Percentiles rank a stretch among this genome's conserved stretches.
These are phyloP conservation scores for Macrobrachium nipponense DNA, from an alignment of 1,140 invertebrate species.

Conservation along the genomic window DNA sequence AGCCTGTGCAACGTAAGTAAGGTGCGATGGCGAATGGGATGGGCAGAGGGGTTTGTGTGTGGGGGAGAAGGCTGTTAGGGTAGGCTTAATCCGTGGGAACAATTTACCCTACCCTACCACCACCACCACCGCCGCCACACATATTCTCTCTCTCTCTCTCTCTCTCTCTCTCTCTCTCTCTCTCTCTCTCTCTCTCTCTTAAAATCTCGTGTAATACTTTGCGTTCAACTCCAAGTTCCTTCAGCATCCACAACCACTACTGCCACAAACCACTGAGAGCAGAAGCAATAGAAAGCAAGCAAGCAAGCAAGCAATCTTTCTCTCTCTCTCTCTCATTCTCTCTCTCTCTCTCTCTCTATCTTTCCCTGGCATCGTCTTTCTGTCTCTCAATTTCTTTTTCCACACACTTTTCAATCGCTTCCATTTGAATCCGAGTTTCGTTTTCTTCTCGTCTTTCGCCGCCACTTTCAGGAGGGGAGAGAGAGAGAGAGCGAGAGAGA, in stretches of 20 bases:
- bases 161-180: too few species aligned
- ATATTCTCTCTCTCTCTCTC: too few species aligned
- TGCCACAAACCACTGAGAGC: too few species aligned
- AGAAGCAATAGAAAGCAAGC: background rate
- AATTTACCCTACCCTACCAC: constrained; percentile 17
- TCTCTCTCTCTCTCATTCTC: background rate
- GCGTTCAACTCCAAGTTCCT: too few species aligned
- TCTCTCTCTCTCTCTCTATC: background rate
- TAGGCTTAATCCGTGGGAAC: constrained; percentile 19
- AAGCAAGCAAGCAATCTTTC: background rate
- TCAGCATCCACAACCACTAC: too few species aligned
- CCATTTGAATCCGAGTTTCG: too few species aligned
- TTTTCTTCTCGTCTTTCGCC: too few species aligned
- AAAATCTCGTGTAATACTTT: too few species aligned
- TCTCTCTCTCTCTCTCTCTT: too few species aligned
- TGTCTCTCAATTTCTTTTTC: background rate
- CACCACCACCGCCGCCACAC: constrained; percentile 1
- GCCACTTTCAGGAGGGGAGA: too few species aligned
- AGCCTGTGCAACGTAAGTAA: constrained; percentile 57
- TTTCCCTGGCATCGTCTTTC: background rate
- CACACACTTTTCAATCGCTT: background rate
- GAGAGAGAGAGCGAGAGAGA: too few species aligned
- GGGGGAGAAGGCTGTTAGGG: background rate
- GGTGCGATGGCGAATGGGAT: constrained; percentile 30
- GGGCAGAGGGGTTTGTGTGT: too few species aligned